Conservation (phyloP, 2,888 invertebrate genomes). For the Pyrgus malvae region DNA sequence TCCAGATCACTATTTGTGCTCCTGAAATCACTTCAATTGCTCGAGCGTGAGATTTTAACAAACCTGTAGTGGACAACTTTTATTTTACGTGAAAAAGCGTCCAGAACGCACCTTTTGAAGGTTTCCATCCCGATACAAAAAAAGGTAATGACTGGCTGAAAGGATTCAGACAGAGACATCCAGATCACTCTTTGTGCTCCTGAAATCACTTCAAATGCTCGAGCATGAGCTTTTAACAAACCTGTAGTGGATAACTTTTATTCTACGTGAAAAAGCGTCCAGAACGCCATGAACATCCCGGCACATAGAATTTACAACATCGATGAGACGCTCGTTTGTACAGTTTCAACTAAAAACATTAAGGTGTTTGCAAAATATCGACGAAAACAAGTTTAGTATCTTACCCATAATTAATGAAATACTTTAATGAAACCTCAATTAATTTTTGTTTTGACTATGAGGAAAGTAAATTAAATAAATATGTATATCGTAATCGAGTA, state of each 20-base stretch:
- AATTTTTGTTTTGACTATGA: neutral
- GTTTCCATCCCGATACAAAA: too few relatives aligned
- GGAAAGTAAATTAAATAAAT: neutral
- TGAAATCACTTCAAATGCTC: slow-evolving; percentile 18
- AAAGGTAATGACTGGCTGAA: too few relatives aligned
- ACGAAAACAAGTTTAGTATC: slow-evolving; percentile 40
- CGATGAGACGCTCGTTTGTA: slow-evolving; percentile 28
- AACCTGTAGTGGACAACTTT: slow-evolving; percentile 30
- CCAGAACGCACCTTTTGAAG: too few relatives aligned
- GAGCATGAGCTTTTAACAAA: slow-evolving; percentile 32
- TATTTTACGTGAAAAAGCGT: slow-evolving; percentile 11
- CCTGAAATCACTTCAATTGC: slow-evolving; percentile 15
- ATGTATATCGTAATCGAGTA: neutral
- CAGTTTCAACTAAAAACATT: slow-evolving; percentile 37
- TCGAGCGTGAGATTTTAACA: slow-evolving; percentile 32
- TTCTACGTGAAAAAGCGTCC: slow-evolving; percentile 2
- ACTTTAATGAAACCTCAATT: neutral
- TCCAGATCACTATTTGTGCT: neutral
- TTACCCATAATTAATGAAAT: too few relatives aligned
- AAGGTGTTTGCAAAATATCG: slow-evolving; percentile 38
- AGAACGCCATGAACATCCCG: slow-evolving; percentile 16
- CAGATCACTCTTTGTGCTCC: neutral
- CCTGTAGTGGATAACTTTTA: slow-evolving; percentile 30
- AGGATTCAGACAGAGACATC: too few relatives aligned
- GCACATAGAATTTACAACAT: slow-evolving; percentile 33